A percentile compares a stretch with the other conserved stretches of the same genome.
phyloP scores from a whole-genome alignment of 2,113 vertebrate species.

The Gorilla gorilla region DNA sequence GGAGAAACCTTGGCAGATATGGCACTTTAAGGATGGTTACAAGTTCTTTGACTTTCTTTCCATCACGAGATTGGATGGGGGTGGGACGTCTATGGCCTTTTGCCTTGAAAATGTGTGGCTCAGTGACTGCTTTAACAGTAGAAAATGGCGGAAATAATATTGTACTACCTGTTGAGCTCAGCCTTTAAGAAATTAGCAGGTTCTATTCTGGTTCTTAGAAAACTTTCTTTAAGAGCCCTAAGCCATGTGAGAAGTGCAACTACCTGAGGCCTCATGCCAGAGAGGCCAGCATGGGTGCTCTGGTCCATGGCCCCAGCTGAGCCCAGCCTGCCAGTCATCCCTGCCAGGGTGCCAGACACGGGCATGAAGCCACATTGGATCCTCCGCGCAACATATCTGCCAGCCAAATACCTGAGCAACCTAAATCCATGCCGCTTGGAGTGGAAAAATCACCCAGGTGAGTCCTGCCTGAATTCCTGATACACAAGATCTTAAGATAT shows the following conservation, averaged over 20 bases:
- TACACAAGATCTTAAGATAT: neutral
- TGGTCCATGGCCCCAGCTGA: neutral
- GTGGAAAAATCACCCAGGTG: neutral
- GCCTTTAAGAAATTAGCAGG: neutral
- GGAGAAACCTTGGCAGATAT: neutral
- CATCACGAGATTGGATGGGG: neutral
- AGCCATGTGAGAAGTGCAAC: neutral
- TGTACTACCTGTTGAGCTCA: neutral
- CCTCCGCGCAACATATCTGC: neutral
- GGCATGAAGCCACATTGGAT: neutral
- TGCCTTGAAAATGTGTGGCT: neutral
- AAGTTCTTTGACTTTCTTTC: neutral
- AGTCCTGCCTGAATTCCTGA: neutral
- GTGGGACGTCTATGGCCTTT: neutral
- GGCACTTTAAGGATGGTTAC: neutral
- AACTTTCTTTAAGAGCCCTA: neutral
- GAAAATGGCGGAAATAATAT: neutral
- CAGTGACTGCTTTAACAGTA: neutral
- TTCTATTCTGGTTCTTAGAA: neutral
- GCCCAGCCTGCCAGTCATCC: neutral
- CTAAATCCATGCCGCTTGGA: neutral
- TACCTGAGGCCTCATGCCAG: neutral
- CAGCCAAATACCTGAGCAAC: neutral
- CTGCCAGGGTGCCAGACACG: neutral
- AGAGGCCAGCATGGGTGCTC: neutral